Percentiles rank a stretch among this genome's conserved stretches.
phyloP scores from a whole-genome alignment of 1,140 invertebrate species.

The Plodia interpunctella region DNA sequence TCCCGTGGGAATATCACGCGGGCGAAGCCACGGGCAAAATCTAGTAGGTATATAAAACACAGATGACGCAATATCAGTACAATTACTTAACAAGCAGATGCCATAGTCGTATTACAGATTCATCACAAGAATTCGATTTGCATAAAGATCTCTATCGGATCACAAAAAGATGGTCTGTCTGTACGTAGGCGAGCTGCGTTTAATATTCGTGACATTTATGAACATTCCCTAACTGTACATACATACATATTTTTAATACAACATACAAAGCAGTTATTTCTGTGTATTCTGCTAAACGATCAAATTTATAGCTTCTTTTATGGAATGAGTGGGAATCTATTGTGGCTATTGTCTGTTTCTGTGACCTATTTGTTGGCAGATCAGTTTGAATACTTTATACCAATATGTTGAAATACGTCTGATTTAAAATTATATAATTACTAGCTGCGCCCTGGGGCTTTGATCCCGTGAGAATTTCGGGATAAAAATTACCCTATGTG shows the following conservation, averaged over 20 bases:
- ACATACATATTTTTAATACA: constrained; percentile 11
- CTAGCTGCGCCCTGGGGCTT: too few relatives aligned
- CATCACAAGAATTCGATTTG: constrained; percentile 1
- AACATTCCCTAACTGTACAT: constrained; percentile 20
- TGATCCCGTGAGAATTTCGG: too few relatives aligned
- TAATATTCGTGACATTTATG: constrained; percentile 25
- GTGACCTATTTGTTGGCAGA: constrained; percentile 6
- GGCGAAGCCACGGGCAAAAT: too few relatives aligned
- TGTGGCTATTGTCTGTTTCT: not conserved
- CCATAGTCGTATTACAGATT: not conserved
- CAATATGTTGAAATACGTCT: too few relatives aligned
- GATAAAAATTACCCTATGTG: too few relatives aligned
- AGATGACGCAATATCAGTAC: too few relatives aligned
- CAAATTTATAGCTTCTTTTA: constrained; percentile 5
- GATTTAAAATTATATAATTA: too few relatives aligned
- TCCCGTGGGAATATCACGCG: too few relatives aligned
- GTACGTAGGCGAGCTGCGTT: constrained; percentile 15
- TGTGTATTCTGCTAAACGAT: not conserved
- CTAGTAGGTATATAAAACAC: too few relatives aligned
- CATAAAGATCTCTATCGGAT: constrained; percentile 2
- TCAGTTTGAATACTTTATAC: too few relatives aligned
- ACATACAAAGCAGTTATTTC: constrained; percentile 7
- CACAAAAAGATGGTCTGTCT: constrained; percentile 4
- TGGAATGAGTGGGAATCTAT: not conserved
- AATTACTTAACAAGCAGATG: too few relatives aligned